These are phyloP conservation scores for Piezodorus guildinii DNA, from an alignment of 1,140 invertebrate species.

Conservation along the genomic window DNA sequence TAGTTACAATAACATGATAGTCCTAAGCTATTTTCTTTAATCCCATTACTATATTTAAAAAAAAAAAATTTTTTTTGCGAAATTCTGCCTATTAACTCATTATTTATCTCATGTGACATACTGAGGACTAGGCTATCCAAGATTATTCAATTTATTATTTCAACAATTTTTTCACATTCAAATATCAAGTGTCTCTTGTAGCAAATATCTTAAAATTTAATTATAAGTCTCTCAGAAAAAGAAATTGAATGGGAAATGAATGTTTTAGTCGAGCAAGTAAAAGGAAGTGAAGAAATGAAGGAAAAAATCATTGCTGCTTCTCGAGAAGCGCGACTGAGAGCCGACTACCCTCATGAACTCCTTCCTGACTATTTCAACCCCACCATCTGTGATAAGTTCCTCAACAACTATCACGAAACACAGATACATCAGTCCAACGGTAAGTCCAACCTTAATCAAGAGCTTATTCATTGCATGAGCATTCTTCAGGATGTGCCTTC, in stretches of 20 bases:
- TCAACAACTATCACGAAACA: conserved; percentile 39
- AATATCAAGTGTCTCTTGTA: no score
- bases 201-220: no score
- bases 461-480: not conserved
- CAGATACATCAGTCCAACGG: conserved; percentile 28
- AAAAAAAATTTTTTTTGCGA: no score
- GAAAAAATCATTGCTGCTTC: conserved; percentile 57
- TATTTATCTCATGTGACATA: no score
- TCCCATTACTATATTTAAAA: no score
- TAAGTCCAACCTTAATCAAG: conserved; percentile 14
- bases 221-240: no score
- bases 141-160: no score
- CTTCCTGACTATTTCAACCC: conserved; percentile 35
- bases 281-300: conserved; percentile 52
- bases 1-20: no score
- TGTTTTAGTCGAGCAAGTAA: conserved; percentile 62
- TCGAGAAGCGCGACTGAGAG: conserved; percentile 42
- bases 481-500: not conserved
- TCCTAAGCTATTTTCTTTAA: no score
- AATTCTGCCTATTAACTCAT: no score
- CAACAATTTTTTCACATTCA: not conserved
- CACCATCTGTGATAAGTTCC: conserved; percentile 34
- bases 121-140: no score
- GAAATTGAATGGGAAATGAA: conserved; percentile 3
- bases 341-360: conserved; percentile 46